Evolutionary conservation across 2,797 vertebrate genomes (phyloP).

Genomic region (Erpetoichthys calabaricus): DNA sequence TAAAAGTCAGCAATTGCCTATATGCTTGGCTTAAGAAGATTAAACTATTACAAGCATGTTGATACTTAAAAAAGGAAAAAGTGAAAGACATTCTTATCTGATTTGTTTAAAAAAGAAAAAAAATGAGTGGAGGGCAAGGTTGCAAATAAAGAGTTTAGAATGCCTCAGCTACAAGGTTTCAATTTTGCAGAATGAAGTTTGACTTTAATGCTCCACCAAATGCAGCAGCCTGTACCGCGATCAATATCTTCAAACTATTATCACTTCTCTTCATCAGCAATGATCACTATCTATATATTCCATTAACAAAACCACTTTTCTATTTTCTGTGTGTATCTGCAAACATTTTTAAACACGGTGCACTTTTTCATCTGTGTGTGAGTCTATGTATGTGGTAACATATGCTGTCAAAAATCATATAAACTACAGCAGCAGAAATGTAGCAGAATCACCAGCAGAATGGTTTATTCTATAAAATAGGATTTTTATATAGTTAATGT

Average conservation of each 20-base stretch:
- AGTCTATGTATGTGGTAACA: conserved; percentile 11
- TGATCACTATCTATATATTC: conserved; percentile 36
- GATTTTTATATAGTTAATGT: too few relatives aligned
- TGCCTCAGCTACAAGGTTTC: background rate
- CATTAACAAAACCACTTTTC: conserved; percentile 19
- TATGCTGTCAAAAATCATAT: background rate
- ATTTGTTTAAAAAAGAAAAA: background rate
- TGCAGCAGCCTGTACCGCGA: conserved; percentile 2
- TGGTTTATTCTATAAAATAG: too few relatives aligned
- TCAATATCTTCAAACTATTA: conserved; percentile 1
- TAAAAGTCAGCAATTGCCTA: too few relatives aligned
- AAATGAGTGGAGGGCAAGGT: background rate
- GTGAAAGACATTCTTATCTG: too few relatives aligned
- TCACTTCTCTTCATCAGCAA: conserved; percentile 28
- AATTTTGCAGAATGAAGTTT: conserved; percentile 1
- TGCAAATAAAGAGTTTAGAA: background rate
- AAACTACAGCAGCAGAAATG: background rate
- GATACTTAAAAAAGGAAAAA: too few relatives aligned
- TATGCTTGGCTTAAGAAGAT: too few relatives aligned
- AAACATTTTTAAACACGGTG: background rate
- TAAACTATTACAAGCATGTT: too few relatives aligned
- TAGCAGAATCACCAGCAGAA: background rate
- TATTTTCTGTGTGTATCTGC: conserved; percentile 6
- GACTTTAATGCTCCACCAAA: conserved; percentile 1
- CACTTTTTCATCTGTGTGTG: too few relatives aligned